Base-by-base conservation (phyloP, 2,797 vertebrate species). In the Limosa lapponica region DNA sequence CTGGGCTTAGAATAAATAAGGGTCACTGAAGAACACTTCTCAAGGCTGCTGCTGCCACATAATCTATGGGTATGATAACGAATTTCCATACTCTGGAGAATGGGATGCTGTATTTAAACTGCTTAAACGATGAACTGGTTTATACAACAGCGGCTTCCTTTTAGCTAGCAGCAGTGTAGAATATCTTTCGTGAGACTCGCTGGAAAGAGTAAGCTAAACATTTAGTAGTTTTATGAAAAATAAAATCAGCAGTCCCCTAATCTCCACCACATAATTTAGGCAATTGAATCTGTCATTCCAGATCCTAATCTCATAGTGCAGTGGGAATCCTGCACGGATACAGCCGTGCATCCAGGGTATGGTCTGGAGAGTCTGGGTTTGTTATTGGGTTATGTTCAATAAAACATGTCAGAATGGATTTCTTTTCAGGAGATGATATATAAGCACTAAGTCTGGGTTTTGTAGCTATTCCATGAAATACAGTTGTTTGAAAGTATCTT, bases 341-440 rank as follows among this genome's bases (percentile, higher is more conserved):
- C 34, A 73, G 54, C 72, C 2, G 2, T n/a, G 54, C 65, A 37
- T 75, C 55, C 87, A 73, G 14, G 65, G 37, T 89, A 62, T 4
- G 25, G 66, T 82, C 41, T 73, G 89, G 72, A 58, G 57, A 92
- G 46, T 11, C 61, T 87, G 69, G 27, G 24, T 89, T 97, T 95
- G 81, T 94, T 96, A 90, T 93, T 87, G 74, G 80, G 59, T 96
- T 83, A 91, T 94, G 64, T 91, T 96, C 93, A 96, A 85, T 95
- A 95, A 95, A 93, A 86, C 83, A 72, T 92, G 85, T 84, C 96
- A 94, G 75, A 88, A 74, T 52, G 54, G 52, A 90, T 95, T 95
- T 77, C 55, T 94, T 90, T 95, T 85, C 71, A 54, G 81, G 64
- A 72, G 52, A 61, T 90, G 65, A 82, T 90, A 61, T 80, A 55